phyloP scores from a whole-genome alignment of 1,140 invertebrate species.

The Paracyclopina nana region DNA sequence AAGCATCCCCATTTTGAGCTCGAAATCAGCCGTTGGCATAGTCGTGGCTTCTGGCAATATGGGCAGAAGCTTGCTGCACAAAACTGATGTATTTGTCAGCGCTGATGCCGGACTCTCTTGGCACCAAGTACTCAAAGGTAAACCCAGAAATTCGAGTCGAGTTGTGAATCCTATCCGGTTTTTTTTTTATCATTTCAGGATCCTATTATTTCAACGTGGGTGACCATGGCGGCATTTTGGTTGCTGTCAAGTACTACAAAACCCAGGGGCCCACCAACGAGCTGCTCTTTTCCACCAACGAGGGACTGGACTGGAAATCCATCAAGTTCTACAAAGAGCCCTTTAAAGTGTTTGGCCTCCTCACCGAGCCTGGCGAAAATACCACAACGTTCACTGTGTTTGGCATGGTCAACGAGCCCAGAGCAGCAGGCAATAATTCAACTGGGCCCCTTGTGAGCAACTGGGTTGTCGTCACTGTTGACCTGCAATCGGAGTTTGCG shows the following conservation, averaged over 20 bases:
- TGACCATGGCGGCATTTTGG: slow-evolving; percentile 67
- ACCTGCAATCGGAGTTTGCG: slow-evolving; percentile 20
- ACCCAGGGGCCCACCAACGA: slow-evolving; percentile 42
- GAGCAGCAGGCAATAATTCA: slow-evolving; percentile 30
- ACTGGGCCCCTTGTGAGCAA: no score
- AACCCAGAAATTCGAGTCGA: neutral
- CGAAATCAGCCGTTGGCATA: slow-evolving; percentile 62
- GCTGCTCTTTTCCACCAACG: slow-evolving; percentile 61
- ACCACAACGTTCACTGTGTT: slow-evolving; percentile 78
- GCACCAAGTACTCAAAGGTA: slow-evolving; percentile 40
- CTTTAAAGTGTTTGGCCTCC: slow-evolving; percentile 55
- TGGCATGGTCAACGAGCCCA: slow-evolving; percentile 43
- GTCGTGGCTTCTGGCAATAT: slow-evolving; percentile 63
- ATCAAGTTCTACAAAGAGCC: slow-evolving; percentile 46
- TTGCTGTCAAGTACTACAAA: slow-evolving; percentile 60
- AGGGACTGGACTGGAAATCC: slow-evolving; percentile 55
- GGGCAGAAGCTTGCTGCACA: slow-evolving; percentile 52
- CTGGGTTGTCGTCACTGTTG: slow-evolving; percentile 61
- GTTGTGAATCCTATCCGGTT: neutral
- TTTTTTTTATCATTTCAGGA: slow-evolving; percentile 1
- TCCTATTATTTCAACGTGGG: slow-evolving; percentile 64
- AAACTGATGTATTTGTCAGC: slow-evolving; percentile 57
- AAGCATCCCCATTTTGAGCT: slow-evolving; percentile 58
- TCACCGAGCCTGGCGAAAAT: slow-evolving; percentile 78
- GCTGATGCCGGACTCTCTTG: slow-evolving; percentile 63